These are phyloP conservation scores for Hedya salicella DNA, from an alignment of 2,888 invertebrate genomes.

Conservation along the genomic window DNA sequence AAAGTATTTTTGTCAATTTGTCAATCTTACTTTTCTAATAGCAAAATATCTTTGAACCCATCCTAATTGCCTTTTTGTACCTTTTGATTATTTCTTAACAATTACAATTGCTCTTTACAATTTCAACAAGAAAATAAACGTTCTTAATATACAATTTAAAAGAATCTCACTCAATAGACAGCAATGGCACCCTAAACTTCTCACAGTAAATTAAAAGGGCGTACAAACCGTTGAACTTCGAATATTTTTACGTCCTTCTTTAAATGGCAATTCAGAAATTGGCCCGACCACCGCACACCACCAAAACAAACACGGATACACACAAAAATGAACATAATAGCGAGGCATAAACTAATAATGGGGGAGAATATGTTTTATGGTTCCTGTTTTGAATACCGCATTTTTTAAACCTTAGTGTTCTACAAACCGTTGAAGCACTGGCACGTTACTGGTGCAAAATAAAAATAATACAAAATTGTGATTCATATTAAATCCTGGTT, in stretches of 20 bases:
- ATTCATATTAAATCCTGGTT: slow-evolving; percentile 19
- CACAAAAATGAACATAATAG: slow-evolving; percentile 81
- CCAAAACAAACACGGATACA: slow-evolving; percentile 79
- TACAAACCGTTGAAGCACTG: slow-evolving; percentile 68
- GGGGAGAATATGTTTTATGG: slow-evolving; percentile 84
- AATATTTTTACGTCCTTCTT: slow-evolving; percentile 2
- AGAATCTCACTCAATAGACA: slow-evolving; percentile 59
- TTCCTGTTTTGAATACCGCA: slow-evolving; percentile 79
- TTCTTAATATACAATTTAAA: slow-evolving; percentile 29
- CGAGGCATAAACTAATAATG: slow-evolving; percentile 84
- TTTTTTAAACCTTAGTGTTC: slow-evolving; percentile 80
- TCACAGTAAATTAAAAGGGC: slow-evolving; percentile 25
- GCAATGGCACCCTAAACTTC: slow-evolving; percentile 72
- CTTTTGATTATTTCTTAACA: neutral
- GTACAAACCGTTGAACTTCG: neutral
- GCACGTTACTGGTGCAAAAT: slow-evolving; percentile 64
- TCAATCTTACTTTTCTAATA: too few relatives aligned
- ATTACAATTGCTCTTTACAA: slow-evolving; percentile 33
- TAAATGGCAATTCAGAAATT: slow-evolving; percentile 49
- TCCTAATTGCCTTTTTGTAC: too few relatives aligned
- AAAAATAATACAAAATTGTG: slow-evolving; percentile 23
- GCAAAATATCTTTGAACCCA: too few relatives aligned
- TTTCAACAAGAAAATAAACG: slow-evolving; percentile 20
- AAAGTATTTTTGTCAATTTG: too few relatives aligned
- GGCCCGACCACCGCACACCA: slow-evolving; percentile 76